Conservation (phyloP, 2,797 vertebrate genomes). For the Triplophysa yarkandensis region DNA sequence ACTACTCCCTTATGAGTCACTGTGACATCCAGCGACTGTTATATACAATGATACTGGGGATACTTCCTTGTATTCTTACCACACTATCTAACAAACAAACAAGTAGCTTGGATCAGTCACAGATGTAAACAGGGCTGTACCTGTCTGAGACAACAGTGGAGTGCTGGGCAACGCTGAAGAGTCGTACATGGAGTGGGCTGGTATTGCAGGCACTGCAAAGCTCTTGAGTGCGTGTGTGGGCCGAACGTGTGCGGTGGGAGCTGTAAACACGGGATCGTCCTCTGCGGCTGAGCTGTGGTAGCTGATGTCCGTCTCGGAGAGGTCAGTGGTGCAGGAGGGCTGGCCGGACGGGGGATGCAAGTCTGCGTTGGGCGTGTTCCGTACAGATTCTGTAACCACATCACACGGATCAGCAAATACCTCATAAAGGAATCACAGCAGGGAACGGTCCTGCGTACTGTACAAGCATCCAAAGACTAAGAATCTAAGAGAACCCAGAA, state of each 20-base stretch:
- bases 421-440: neutral
- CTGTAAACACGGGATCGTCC: conserved; percentile 86
- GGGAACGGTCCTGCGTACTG: neutral
- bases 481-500: neutral
- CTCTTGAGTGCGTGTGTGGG: conserved; percentile 95
- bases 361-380: conserved; percentile 91
- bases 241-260: conserved; percentile 80
- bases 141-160: conserved; percentile 88
- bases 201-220: conserved; percentile 89
- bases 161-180: conserved; percentile 88
- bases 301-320: conserved; percentile 82
- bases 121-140: conserved; percentile 64
- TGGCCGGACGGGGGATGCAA: conserved; percentile 86
- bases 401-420: conserved; percentile 14
- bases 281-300: conserved; percentile 85
- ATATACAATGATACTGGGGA: neutral
- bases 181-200: conserved; percentile 79
- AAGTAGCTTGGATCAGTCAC: neutral
- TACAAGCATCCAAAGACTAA: too few species aligned
- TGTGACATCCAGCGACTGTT: neutral
- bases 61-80: neutral
- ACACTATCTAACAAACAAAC: neutral
- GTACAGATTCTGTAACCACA: conserved; percentile 83
- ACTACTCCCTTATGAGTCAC: neutral
- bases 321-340: conserved; percentile 82